These are phyloP conservation scores for Scaptomyza montana DNA, from an alignment of 1,140 invertebrate species.

Conservation along the genomic window DNA sequence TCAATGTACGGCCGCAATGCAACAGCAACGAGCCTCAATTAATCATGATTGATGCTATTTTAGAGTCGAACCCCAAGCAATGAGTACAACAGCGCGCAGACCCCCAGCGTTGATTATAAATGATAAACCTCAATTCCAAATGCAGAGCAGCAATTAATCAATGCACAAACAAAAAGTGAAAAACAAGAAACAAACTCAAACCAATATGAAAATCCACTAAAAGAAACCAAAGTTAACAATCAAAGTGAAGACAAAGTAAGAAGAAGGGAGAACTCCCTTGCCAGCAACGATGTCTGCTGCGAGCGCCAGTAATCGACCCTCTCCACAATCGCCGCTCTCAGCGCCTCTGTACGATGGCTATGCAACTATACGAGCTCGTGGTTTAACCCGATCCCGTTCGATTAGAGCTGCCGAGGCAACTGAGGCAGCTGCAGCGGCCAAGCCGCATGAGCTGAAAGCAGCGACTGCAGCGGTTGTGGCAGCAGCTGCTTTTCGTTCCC, in stretches of 20 bases:
- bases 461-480: constrained; percentile 26
- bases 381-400: constrained; percentile 84
- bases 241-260: constrained; percentile 2
- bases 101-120: constrained; percentile 56
- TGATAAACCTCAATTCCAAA: constrained; percentile 64
- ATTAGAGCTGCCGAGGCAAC: constrained; percentile 75
- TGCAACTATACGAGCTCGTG: constrained; percentile 89
- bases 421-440: constrained; percentile 57
- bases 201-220: constrained; percentile 52
- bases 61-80: constrained; percentile 45
- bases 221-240: constrained; percentile 34
- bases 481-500: not conserved
- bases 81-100: constrained; percentile 50
- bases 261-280: not conserved
- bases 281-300: constrained; percentile 56
- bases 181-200: constrained; percentile 27
- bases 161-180: constrained; percentile 49
- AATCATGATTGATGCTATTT: constrained; percentile 69
- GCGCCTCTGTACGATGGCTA: constrained; percentile 91
- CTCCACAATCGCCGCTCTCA: constrained; percentile 79
- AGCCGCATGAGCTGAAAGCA: constrained; percentile 27
- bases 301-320: constrained; percentile 75
- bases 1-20: constrained; percentile 33
- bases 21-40: constrained; percentile 58
- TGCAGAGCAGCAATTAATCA: constrained; percentile 74